A percentile compares a stretch with the other conserved stretches of the same genome.
These are phyloP conservation scores for Agrochola circellaris DNA, from an alignment of 2,888 invertebrate species.

Conservation along the genomic window DNA sequence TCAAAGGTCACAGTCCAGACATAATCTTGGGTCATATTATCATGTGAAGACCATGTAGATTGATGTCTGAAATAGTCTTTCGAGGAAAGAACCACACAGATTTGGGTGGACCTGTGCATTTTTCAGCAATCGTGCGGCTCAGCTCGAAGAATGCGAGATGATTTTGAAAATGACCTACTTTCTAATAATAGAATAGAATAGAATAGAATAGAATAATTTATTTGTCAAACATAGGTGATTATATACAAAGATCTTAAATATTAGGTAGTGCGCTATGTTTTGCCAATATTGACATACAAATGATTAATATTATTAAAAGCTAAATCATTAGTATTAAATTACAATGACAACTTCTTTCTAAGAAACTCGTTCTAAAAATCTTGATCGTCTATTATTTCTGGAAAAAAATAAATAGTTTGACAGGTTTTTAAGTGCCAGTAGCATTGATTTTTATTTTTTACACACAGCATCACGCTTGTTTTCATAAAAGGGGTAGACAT, in stretches of 20 bases:
- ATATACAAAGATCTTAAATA: no score
- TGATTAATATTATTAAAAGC: no score
- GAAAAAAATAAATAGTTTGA: conserved; percentile 1
- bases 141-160: neutral
- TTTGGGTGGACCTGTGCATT: neutral
- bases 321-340: no score
- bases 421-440: conserved; percentile 11
- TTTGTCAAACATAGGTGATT: no score
- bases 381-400: conserved; percentile 21
- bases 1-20: neutral
- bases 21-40: neutral
- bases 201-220: no score
- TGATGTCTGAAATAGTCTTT: neutral
- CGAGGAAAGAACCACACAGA: neutral
- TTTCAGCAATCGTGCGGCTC: neutral
- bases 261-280: no score
- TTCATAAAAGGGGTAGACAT: fast-evolving
- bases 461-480: neutral
- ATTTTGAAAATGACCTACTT: conserved; percentile 42
- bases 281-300: no score
- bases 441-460: neutral
- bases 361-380: conserved; percentile 11
- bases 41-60: neutral
- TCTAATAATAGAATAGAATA: no score
- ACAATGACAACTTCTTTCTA: no score